Evolutionary conservation across 2,113 vertebrate species (phyloP).

Genomic region (Protobothrops flavoviridis): DNA sequence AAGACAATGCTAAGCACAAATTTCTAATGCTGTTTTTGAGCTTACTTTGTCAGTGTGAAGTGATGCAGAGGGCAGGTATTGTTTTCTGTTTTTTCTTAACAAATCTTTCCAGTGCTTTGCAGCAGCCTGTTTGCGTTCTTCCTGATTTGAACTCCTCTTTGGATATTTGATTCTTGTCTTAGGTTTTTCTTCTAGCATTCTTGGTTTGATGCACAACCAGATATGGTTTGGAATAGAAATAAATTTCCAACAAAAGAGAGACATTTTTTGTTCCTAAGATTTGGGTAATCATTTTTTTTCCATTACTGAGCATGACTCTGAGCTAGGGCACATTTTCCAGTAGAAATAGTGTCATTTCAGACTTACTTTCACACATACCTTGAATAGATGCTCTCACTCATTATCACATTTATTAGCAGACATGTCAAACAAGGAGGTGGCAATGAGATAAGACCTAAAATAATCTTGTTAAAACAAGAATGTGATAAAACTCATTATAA

Average conservation of each 20-base stretch:
- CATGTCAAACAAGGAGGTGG: constrained; percentile 71
- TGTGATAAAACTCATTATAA: constrained; percentile 41
- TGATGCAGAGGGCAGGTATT: no score
- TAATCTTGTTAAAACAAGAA: constrained; percentile 49
- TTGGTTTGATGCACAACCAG: neutral
- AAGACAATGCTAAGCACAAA: no score
- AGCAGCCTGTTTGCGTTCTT: no score
- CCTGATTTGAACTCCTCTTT: neutral
- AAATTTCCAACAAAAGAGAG: constrained; percentile 46
- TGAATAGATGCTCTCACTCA: constrained; percentile 74
- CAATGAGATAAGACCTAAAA: constrained; percentile 61
- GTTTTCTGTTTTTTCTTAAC: no score
- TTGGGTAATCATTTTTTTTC: constrained; percentile 51
- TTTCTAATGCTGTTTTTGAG: no score
- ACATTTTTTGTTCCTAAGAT: constrained; percentile 48
- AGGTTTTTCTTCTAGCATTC: neutral
- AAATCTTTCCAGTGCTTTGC: no score
- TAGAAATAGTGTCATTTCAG: constrained; percentile 67
- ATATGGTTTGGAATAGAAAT: neutral
- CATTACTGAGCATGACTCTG: constrained; percentile 60
- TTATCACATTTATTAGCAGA: constrained; percentile 73
- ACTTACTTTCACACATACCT: constrained; percentile 69
- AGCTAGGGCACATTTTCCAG: constrained; percentile 68
- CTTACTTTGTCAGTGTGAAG: no score
- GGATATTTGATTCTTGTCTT: neutral